Conservation (phyloP, 2,888 invertebrate species). For the Latrodectus elegans region DNA sequence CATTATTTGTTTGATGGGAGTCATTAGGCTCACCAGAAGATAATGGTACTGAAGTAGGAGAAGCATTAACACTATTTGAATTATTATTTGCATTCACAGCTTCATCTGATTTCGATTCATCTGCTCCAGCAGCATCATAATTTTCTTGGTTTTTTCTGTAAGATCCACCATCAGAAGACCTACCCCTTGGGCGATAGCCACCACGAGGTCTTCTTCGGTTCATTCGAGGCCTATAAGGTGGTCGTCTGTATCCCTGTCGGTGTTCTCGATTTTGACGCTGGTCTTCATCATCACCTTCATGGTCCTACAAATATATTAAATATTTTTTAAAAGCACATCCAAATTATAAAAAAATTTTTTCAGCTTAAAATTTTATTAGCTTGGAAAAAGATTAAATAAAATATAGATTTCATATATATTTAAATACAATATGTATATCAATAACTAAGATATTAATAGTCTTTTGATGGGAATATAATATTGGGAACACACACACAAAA, state of each 20-base stretch:
- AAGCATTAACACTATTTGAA: conserved; percentile 23
- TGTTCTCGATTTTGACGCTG: conserved; percentile 14
- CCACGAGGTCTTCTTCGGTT: conserved; percentile 55
- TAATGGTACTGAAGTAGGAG: conserved; percentile 44
- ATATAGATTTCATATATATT: too few species aligned
- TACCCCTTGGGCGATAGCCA: background rate
- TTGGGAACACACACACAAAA: too few species aligned
- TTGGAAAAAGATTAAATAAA: too few species aligned
- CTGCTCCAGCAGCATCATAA: conserved; percentile 27
- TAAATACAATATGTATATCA: too few species aligned
- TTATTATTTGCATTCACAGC: conserved; percentile 31
- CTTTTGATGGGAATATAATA: too few species aligned
- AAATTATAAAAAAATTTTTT: too few species aligned
- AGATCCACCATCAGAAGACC: conserved; percentile 24
- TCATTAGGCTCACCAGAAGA: conserved; percentile 45
- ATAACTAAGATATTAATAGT: too few species aligned
- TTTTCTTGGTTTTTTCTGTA: conserved; percentile 25
- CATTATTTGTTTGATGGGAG: conserved; percentile 19
- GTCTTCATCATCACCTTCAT: conserved; percentile 53
- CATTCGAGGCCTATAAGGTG: conserved; percentile 57
- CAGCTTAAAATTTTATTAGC: too few species aligned
- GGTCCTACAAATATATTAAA: conserved; percentile 35
- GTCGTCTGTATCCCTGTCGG: conserved; percentile 43
- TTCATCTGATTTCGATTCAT: conserved; percentile 52
- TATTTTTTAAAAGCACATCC: too few species aligned